Percentiles rank a stretch among this genome's conserved stretches.
Conservation (phyloP, 1,140 invertebrate genomes). For the Grapholita molesta region DNA sequence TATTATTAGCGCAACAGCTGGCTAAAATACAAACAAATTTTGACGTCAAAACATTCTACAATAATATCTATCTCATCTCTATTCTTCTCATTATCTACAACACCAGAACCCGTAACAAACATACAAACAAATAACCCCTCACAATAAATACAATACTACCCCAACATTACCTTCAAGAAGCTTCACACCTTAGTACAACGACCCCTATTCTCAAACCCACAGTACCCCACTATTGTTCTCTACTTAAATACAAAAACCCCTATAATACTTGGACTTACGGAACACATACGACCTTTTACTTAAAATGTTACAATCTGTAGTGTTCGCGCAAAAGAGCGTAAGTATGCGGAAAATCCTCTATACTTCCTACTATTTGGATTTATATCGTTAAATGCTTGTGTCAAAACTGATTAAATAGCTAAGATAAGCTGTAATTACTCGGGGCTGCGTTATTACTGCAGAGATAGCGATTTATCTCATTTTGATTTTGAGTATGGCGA, state of each 20-base stretch:
- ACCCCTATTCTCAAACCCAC: background rate
- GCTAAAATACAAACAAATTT: no score
- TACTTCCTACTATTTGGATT: background rate
- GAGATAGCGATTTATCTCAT: background rate
- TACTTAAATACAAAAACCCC: background rate
- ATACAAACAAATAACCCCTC: background rate
- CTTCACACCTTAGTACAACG: background rate
- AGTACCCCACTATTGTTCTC: background rate
- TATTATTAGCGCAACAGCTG: no score
- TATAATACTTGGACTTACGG: background rate
- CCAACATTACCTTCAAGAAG: background rate
- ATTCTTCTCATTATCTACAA: background rate
- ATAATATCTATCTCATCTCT: background rate
- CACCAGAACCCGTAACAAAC: background rate
- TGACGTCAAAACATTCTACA: background rate
- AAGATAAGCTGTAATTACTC: constrained; percentile 1
- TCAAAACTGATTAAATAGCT: background rate
- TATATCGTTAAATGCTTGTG: background rate
- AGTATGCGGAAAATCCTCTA: background rate
- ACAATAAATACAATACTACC: constrained; percentile 1
- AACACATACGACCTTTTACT: background rate
- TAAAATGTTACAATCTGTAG: background rate
- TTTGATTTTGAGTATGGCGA: background rate
- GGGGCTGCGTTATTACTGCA: background rate
- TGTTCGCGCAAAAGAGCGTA: background rate